Percentiles rank a stretch among this genome's conserved stretches.
These are phyloP conservation scores for Bombus consobrinus DNA, from an alignment of 1,140 invertebrate species.

Conservation along the genomic window DNA sequence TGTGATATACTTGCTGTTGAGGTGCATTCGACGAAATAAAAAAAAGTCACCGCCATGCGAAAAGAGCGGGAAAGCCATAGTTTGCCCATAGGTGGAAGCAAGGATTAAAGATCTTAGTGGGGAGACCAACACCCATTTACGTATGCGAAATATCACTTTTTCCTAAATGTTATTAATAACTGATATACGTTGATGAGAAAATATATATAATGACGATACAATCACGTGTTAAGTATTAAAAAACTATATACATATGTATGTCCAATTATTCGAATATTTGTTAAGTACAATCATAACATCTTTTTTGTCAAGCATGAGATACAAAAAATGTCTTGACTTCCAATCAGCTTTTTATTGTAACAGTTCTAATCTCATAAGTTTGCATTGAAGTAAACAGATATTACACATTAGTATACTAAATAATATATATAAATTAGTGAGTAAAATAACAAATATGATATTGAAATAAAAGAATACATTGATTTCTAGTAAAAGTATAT, in stretches of 20 bases:
- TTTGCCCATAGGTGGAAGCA: background rate
- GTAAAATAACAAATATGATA: background rate
- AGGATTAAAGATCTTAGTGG: constrained; percentile 5
- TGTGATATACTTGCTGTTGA: background rate
- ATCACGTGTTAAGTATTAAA: background rate
- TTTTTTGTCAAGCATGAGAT: background rate
- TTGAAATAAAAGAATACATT: background rate
- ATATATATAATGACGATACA: no score
- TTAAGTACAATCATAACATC: background rate
- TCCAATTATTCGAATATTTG: background rate
- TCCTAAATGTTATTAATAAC: background rate
- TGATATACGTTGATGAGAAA: background rate
- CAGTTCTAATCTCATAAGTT: background rate
- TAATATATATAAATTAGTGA: background rate
- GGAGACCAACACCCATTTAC: constrained; percentile 5
- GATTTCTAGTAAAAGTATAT: constrained; percentile 5
- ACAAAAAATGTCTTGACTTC: background rate
- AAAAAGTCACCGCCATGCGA: constrained; percentile 2
- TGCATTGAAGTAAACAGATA: background rate
- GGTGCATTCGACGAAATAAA: background rate
- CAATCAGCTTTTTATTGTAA: background rate
- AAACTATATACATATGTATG: background rate
- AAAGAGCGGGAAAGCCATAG: constrained; percentile 46
- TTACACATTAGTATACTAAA: background rate
- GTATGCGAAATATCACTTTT: background rate